A percentile compares a stretch with the other conserved stretches of the same genome.
Evolutionary conservation across 2,888 invertebrate species (phyloP).

Genomic region (Beris morrisii): DNA sequence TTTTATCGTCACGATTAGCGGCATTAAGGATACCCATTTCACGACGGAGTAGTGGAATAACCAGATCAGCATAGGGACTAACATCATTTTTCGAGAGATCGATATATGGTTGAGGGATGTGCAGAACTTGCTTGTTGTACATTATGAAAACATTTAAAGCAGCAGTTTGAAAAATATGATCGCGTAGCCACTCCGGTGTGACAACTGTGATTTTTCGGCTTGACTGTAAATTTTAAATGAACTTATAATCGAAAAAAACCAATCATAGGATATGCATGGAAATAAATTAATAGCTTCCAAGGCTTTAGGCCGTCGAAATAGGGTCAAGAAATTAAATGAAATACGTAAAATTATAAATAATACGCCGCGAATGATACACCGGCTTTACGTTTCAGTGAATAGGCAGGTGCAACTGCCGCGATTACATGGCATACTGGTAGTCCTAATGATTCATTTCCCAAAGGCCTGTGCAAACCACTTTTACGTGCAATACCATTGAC

Average conservation of each 20-base stretch:
- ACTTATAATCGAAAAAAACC: conserved; percentile 5
- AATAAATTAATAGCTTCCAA: too few species aligned
- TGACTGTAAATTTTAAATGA: conserved; percentile 7
- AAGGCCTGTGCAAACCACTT: too few species aligned
- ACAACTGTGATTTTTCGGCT: conserved; percentile 8
- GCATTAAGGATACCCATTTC: conserved; percentile 32
- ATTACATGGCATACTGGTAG: too few species aligned
- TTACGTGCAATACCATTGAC: too few species aligned
- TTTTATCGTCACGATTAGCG: conserved; percentile 11
- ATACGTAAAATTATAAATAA: too few species aligned
- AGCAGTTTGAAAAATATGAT: conserved; percentile 31
- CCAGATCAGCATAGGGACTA: conserved; percentile 28
- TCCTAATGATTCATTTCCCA: too few species aligned
- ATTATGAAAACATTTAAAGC: conserved; percentile 24
- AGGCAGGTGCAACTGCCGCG: too few species aligned
- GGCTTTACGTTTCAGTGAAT: too few species aligned
- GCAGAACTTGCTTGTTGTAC: conserved; percentile 14
- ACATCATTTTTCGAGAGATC: conserved; percentile 32
- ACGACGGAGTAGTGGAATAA: conserved; percentile 31
- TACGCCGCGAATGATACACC: too few species aligned
- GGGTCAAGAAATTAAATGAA: too few species aligned
- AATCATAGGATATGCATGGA: conserved; percentile 16
- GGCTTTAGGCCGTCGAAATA: too few species aligned
- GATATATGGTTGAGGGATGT: conserved; percentile 32
- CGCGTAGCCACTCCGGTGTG: conserved; percentile 32